A percentile compares a stretch with the other conserved stretches of the same genome.
These are phyloP conservation scores for Micronisus gabar DNA, from an alignment of 2,113 vertebrate species.

Conservation along the genomic window DNA sequence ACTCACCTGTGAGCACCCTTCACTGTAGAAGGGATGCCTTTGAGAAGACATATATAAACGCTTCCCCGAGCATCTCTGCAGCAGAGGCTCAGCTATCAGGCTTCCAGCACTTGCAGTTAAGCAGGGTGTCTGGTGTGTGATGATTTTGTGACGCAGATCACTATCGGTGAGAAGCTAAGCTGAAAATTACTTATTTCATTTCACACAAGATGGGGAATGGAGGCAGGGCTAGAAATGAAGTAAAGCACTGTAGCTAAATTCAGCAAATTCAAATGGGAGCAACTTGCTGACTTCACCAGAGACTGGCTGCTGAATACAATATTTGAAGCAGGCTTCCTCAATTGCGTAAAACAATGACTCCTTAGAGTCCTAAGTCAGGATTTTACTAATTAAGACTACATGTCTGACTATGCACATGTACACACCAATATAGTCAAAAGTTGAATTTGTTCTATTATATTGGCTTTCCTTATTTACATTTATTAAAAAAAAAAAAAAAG, in stretches of 20 bases:
- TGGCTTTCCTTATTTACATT: background rate
- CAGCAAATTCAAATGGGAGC: slow-evolving; percentile 2
- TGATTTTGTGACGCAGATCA: slow-evolving; percentile 32
- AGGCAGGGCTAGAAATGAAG: background rate
- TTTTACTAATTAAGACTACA: slow-evolving; percentile 17
- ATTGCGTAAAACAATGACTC: background rate
- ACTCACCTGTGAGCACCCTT: background rate
- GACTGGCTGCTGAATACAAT: background rate
- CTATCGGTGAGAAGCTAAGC: slow-evolving; percentile 32
- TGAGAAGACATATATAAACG: slow-evolving; percentile 26
- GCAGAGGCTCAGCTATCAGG: slow-evolving; percentile 28
- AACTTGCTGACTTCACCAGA: slow-evolving; percentile 2
- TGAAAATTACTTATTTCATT: slow-evolving; percentile 48
- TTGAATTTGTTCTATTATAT: background rate
- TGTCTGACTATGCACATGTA: background rate
- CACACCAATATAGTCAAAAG: background rate
- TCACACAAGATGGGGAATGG: background rate
- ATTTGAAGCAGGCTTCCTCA: slow-evolving; percentile 26
- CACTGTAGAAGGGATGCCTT: slow-evolving; percentile 12
- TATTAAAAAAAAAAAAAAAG: no score
- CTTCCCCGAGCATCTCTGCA: background rate
- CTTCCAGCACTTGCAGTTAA: slow-evolving; percentile 48
- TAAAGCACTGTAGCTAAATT: background rate
- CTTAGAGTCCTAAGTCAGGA: background rate
- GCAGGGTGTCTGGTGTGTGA: background rate